These are phyloP conservation scores for Daktulosphaira vitifoliae DNA, from an alignment of 1,140 invertebrate genomes.

Conservation along the genomic window DNA sequence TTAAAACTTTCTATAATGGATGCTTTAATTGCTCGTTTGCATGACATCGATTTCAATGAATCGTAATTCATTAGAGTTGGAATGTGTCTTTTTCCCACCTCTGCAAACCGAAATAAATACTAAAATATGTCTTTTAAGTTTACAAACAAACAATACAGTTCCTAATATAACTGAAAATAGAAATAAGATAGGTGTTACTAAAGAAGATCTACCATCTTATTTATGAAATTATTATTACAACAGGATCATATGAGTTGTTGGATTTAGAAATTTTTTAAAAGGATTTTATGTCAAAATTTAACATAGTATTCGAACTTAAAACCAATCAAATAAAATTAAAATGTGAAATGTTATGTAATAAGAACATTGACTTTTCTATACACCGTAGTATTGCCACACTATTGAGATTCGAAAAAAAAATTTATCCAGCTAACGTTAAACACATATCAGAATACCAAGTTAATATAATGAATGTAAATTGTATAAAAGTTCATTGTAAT, in stretches of 20 bases:
- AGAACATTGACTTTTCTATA: not conserved
- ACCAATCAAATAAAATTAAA: not conserved
- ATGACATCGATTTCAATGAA: not conserved
- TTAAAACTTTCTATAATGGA: too few species aligned
- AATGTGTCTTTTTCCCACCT: slow-evolving; percentile 4
- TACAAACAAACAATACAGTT: slow-evolving; percentile 27
- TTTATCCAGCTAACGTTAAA: not conserved
- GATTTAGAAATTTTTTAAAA: not conserved
- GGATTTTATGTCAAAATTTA: not conserved
- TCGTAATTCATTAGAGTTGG: not conserved
- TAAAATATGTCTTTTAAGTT: not conserved
- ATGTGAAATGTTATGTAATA: not conserved
- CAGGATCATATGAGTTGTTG: slow-evolving; percentile 21
- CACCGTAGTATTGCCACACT: not conserved
- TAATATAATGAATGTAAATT: slow-evolving; percentile 22
- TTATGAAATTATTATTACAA: slow-evolving; percentile 5
- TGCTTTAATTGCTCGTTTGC: too few species aligned
- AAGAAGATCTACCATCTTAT: not conserved
- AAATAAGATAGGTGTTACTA: slow-evolving; percentile 9
- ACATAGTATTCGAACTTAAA: not conserved
- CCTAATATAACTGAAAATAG: slow-evolving; percentile 20
- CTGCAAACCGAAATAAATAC: not conserved
- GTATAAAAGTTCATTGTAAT: slow-evolving; percentile 33
- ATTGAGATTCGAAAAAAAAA: not conserved
- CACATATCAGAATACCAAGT: slow-evolving; percentile 11